phyloP scores from a whole-genome alignment of 1,140 invertebrate genomes.

The Hormaphis cornu region DNA sequence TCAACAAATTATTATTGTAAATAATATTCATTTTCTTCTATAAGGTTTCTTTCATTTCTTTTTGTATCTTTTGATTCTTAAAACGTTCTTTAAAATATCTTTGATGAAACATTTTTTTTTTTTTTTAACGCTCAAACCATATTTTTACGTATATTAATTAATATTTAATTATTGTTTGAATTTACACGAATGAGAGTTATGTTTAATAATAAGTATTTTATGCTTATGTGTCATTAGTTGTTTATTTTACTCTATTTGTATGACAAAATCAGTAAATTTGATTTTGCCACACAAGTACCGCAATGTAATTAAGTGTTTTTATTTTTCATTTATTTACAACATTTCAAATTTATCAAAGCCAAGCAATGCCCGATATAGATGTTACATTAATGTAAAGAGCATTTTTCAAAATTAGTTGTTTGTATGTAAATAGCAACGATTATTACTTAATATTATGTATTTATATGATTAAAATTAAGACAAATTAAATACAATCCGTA shows the following conservation, averaged over 20 bases:
- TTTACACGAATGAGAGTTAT: conserved; percentile 10
- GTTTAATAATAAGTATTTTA: conserved; percentile 12
- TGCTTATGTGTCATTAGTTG: conserved; percentile 8
- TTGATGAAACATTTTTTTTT: background rate
- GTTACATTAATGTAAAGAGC: conserved; percentile 1
- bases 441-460: too few relatives aligned
- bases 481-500: background rate
- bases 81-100: conserved; percentile 14
- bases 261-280: background rate
- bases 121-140: conserved; percentile 24
- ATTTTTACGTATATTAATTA: conserved; percentile 28
- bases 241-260: conserved; percentile 1
- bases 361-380: background rate
- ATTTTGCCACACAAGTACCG: background rate
- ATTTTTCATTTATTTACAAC: background rate
- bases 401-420: conserved; percentile 29
- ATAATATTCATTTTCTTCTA: conserved; percentile 30
- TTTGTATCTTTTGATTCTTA: conserved; percentile 11
- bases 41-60: conserved; percentile 24
- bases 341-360: background rate
- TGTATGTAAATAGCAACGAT: background rate
- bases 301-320: conserved; percentile 4
- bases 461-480: conserved; percentile 16
- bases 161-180: conserved; percentile 14
- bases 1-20: conserved; percentile 9